Percentiles rank a stretch among this genome's conserved stretches.
These are phyloP conservation scores for Orycteropus afer DNA, from an alignment of 2,113 vertebrate genomes.

Conservation along the genomic window DNA sequence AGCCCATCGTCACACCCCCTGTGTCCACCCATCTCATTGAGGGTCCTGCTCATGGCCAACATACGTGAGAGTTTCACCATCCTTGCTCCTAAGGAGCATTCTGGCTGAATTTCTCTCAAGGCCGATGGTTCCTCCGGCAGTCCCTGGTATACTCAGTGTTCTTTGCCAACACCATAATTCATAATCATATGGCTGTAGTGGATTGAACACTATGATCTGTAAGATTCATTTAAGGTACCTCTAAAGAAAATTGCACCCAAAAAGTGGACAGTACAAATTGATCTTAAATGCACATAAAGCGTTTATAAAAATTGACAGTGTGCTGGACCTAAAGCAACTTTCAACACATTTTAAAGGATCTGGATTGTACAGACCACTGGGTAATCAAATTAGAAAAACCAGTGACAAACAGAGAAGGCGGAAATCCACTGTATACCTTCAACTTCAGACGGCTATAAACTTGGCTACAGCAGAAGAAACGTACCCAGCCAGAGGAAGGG, in stretches of 20 bases:
- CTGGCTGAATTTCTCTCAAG: too few species aligned
- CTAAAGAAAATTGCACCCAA: background rate
- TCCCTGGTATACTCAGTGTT: background rate
- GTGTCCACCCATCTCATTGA: too few species aligned
- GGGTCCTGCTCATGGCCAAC: background rate
- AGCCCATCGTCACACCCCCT: too few species aligned
- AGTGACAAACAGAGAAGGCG: background rate
- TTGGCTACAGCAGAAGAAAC: background rate
- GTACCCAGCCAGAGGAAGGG: background rate
- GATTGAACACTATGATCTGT: background rate
- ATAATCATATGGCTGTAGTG: background rate
- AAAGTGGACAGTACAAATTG: background rate
- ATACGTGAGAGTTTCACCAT: background rate
- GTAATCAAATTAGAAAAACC: slow-evolving; percentile 1
- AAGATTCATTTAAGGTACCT: background rate
- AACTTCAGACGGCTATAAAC: background rate
- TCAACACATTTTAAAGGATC: slow-evolving; percentile 6
- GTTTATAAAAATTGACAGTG: background rate
- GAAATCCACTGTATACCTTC: background rate
- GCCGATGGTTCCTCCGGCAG: too few species aligned
- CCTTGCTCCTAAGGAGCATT: too few species aligned
- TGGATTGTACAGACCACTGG: background rate
- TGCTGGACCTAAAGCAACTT: background rate
- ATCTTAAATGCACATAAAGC: background rate
- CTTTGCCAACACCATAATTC: background rate